phyloP scores from a whole-genome alignment of 2,797 vertebrate species.

The Macroramphosus scolopax region DNA sequence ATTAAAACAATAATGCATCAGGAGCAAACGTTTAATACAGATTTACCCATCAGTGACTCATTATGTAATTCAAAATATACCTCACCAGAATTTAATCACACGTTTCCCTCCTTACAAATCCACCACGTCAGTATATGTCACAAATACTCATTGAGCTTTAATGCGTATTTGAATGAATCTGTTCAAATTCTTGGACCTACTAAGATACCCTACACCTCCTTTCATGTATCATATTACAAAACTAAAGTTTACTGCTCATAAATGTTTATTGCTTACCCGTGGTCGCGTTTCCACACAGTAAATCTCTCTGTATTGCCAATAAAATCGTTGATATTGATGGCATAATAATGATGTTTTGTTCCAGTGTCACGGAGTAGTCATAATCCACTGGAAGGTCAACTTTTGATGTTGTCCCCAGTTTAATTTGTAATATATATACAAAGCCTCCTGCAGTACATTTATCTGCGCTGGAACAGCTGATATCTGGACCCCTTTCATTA shows the following conservation, averaged over 20 bases:
- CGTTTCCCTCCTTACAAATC: slow-evolving; percentile 28
- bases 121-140: slow-evolving; percentile 29
- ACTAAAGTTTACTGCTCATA: slow-evolving; percentile 5
- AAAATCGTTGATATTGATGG: slow-evolving; percentile 22
- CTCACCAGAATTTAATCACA: slow-evolving; percentile 10
- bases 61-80: too few species aligned
- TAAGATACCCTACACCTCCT: background rate
- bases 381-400: slow-evolving; percentile 40
- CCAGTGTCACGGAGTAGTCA: slow-evolving; percentile 26
- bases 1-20: too few species aligned
- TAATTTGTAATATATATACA: slow-evolving; percentile 76
- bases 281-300: slow-evolving; percentile 4
- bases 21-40: too few species aligned
- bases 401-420: slow-evolving; percentile 45
- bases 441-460: slow-evolving; percentile 45
- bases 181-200: background rate
- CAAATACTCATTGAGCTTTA: slow-evolving; percentile 20
- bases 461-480: slow-evolving; percentile 57
- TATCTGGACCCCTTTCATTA: slow-evolving; percentile 62
- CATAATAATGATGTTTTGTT: slow-evolving; percentile 33
- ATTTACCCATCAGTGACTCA: too few species aligned
- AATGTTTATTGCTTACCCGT: slow-evolving; percentile 16
- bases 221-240: slow-evolving; percentile 14
- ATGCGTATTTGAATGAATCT: slow-evolving; percentile 16
- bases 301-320: slow-evolving; percentile 16